Evolutionary conservation across 2,797 vertebrate species (phyloP), one percentile per base, ranked within the genome.

Genomic region (Telmatherina bonti): DNA sequence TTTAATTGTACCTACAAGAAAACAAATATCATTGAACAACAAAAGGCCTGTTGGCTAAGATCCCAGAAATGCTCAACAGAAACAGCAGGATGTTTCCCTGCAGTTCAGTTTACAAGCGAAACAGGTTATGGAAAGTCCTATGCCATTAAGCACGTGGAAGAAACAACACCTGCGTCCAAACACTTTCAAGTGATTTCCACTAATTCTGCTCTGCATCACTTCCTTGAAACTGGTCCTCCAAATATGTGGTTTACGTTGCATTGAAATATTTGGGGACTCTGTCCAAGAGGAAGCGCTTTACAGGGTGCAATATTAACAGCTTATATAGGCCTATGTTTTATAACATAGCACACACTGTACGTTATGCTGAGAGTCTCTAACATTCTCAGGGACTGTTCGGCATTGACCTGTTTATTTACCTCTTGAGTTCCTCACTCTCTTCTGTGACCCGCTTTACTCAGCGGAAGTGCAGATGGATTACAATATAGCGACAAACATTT

Each of bases 21-120:
- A 75, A 62, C 58, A 24, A 12, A 65, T 70, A 79, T 89, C 85
- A 82, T 81, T 67, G 4, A 79, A 70, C 72, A 85, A 85, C 82
- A 88, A 83, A 36, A 81, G 67, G 67, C 67, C 53, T 54, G 64
- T 59, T 76, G 73, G 61, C 81, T 64, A 47, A 65, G 56, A 49
- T 62, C 54, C 26, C 33, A 80, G 78, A 83, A 79, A 80, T 74
- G 68, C 70, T 82, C 45, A 18, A 20, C 20, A 33, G 38, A 58
- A 13, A 66, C 65, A 52, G 59, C 27, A 12, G 69, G 66, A 58
- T 67, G 71, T 69, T 79, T 62, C 52, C 70, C 52, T 55, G 84
- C 67, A 43, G 24, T 38, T 62, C 7, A 26, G 41, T 62, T 67
- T 64, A 47, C 61, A 52, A 22, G 7, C 53, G 30, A 15, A 66